Evolutionary conservation across 2,113 vertebrate species (phyloP).

Genomic region (Illadopsis cleaveri): DNA sequence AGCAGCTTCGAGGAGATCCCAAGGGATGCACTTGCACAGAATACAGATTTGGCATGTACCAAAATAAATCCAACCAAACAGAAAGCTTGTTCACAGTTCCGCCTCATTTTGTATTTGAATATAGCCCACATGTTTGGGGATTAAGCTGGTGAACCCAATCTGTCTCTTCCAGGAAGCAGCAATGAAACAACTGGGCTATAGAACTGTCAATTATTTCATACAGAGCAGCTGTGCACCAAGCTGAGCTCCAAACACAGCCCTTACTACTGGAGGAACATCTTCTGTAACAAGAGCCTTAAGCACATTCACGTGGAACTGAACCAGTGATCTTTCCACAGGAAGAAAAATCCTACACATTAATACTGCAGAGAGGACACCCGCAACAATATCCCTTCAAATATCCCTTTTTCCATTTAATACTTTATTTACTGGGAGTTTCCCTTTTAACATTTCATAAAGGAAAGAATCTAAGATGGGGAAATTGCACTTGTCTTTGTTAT

Average conservation of each 20-base stretch:
- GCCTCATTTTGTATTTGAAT: conserved; percentile 49
- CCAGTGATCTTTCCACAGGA: not conserved
- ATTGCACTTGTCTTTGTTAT: not conserved
- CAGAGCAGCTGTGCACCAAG: not conserved
- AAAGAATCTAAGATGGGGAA: not conserved
- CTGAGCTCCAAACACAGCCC: not conserved
- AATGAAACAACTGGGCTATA: conserved; percentile 14
- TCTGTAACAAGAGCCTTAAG: not conserved
- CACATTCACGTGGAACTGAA: not conserved
- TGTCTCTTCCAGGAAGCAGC: conserved; percentile 24
- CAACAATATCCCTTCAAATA: not conserved
- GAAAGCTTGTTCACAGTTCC: conserved; percentile 62
- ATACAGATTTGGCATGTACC: not conserved
- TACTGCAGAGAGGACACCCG: not conserved
- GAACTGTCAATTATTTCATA: conserved; percentile 27
- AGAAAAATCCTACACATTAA: no score
- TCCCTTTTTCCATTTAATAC: not conserved
- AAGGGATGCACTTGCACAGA: not conserved
- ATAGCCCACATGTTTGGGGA: conserved; percentile 55
- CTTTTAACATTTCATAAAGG: not conserved
- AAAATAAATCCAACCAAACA: conserved; percentile 57
- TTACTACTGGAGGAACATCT: not conserved
- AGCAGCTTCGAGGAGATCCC: not conserved
- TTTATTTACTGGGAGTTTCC: not conserved
- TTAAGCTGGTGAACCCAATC: conserved; percentile 44